Evolutionary conservation across 2,888 invertebrate genomes (phyloP), one percentile per base, ranked within the genome.

Genomic region (Labia minor): DNA sequence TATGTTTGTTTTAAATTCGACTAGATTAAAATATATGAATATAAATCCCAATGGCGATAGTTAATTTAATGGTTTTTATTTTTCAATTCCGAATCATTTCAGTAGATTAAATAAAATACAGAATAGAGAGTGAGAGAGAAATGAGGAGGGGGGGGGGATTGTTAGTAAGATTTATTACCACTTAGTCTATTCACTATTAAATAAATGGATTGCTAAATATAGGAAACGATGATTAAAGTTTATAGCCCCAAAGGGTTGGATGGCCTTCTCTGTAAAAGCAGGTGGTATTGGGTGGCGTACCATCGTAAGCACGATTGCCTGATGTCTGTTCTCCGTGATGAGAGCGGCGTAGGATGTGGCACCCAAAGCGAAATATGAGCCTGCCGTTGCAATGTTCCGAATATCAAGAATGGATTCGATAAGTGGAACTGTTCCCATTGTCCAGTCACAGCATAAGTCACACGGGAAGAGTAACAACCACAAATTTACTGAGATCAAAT

Each of bases 381-480:
- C 79, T 20, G 92, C 64, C 0, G 95, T 95, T 16, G 87, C 86
- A 63, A 94, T 71, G 79, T 95, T 95, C 61, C 96, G 83, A 0
- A 83, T 78, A 78, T 97, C 97, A 3, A 83, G 75, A 76, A 93
- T 83, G 37, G 89, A 86, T 72, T 87, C 86, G 63, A 97, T 82
- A 67, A 97, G 78, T 0, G 95, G 91, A 67, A 97, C 88, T 6
- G 94, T 94, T 66, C 93, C 96, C 97, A 97, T 97, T 63, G 96
- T 97, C 96, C 96, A 97, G 80, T 97, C 97, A 78, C 96, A 96
- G 80, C 96, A 96, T 67, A 97, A 82, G 72, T 90, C 86, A 72
- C 89, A 89, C 1, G 97, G 97, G 74, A 91, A 86, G 66, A 95
- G 82, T 71, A 97, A 81, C 71, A 97, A 82, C 91, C 94, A 94